phyloP scores from a whole-genome alignment of 2,797 vertebrate genomes.

The Danio jaintianensis region DNA sequence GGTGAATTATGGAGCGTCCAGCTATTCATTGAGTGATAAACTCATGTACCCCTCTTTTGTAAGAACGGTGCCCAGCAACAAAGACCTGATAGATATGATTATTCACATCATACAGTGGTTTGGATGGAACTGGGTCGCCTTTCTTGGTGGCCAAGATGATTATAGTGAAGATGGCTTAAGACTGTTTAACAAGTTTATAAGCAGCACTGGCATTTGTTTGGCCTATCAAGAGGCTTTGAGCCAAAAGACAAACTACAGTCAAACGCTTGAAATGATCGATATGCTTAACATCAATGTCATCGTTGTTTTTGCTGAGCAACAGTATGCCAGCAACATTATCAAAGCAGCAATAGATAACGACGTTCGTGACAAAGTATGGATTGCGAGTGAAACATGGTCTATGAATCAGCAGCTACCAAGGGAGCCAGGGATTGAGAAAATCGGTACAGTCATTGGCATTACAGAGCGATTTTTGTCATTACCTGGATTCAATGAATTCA shows the following conservation, averaged over 20 bases:
- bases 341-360: conserved; percentile 74
- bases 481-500: conserved; percentile 77
- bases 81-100: conserved; percentile 76
- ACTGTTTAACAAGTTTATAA: conserved; percentile 69
- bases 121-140: conserved; percentile 83
- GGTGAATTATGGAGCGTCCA: conserved; percentile 75
- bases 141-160: conserved; percentile 73
- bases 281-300: conserved; percentile 67
- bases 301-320: conserved; percentile 72
- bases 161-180: conserved; percentile 71
- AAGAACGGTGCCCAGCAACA: conserved; percentile 78
- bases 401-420: conserved; percentile 68
- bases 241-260: background rate
- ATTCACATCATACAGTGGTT: conserved; percentile 76
- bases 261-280: conserved; percentile 68
- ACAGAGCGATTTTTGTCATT: conserved; percentile 64
- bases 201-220: conserved; percentile 70
- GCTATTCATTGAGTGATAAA: conserved; percentile 69
- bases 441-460: conserved; percentile 82
- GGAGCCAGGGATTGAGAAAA: conserved; percentile 70
- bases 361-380: conserved; percentile 83
- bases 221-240: conserved; percentile 75
- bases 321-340: conserved; percentile 66
- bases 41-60: conserved; percentile 79
- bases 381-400: conserved; percentile 82